Base-by-base conservation (phyloP, 2,797 vertebrate genomes). In the Microctenopoma steveboyesi region DNA sequence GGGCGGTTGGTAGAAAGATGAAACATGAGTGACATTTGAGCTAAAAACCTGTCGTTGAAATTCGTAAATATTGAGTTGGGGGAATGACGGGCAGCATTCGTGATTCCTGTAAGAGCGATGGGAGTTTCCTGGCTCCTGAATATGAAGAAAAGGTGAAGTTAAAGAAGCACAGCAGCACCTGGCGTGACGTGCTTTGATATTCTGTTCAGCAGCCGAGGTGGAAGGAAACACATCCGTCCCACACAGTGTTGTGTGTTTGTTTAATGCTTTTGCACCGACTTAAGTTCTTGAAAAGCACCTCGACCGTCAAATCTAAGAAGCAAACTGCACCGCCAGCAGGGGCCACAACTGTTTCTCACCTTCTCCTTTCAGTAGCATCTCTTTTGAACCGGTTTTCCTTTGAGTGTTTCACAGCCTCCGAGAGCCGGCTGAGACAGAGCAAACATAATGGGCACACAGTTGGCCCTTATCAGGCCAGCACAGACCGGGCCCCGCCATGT, bases 381-480 rank as follows among this genome's bases (percentile, higher is more conserved):
- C 64, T 56, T 74, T 68, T 3, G 1, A 60, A 66, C 65, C 48
- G 42, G 49, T 27, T 48, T 51, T 68, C 65, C 66, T 60, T 52
- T 46, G 64, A 73, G 72, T 42, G 54, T 65, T 30, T 59, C 47
- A 7, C 45, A 66, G 66, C 66, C 73, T 33, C 1, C 14, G 13
- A 62, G 68, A 79, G 25, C 56, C 57, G 7, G 53, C 62, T n/a
- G 69, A 71, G 69, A 76, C 71, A 48, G 69, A 67, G 67, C 68
- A 71, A 76, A 83, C 74, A 81, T 22, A 72, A 75, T 30, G 64
- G 68, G 52, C 73, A 49, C 82, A 69, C 78, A 46, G 69, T 68
- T 3, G 59, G 83, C 7, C 52, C 81, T 90, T 91, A 91, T 91
- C 89, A 79, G 81, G 54, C 79, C 45, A 1, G 1, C 37, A 11